Evolutionary conservation across 2,113 vertebrate species (phyloP).

Genomic region (Danionella cerebrum): DNA sequence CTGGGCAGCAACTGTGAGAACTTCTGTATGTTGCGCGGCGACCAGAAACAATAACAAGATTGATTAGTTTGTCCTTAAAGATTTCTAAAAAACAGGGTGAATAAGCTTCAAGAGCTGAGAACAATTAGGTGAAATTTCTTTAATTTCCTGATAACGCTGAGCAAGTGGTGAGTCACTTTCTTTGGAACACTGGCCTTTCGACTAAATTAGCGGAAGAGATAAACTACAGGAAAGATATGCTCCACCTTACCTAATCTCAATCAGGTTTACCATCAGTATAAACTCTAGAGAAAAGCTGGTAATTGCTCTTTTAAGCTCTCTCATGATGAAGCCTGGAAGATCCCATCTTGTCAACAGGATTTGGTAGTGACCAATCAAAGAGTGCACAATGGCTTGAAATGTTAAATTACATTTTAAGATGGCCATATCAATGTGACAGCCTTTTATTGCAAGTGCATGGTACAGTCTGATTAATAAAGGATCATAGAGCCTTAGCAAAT

Average conservation of each 20-base stretch:
- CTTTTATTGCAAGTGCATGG: too few relatives aligned
- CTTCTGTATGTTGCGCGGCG: background rate
- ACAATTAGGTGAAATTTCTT: constrained; percentile 91
- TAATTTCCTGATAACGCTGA: constrained; percentile 92
- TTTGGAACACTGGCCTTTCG: constrained; percentile 89
- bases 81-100: constrained; percentile 39
- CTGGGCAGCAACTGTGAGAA: background rate
- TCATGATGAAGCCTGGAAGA: background rate
- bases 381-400: too few relatives aligned
- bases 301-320: constrained; percentile 12
- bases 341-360: background rate
- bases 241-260: constrained; percentile 91
- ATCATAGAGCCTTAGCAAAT: too few relatives aligned
- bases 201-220: constrained; percentile 91
- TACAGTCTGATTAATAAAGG: too few relatives aligned
- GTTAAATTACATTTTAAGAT: background rate
- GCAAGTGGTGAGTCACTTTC: constrained; percentile 77
- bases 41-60: constrained; percentile 11
- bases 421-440: too few relatives aligned
- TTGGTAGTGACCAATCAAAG: background rate
- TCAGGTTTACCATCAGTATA: constrained; percentile 87
- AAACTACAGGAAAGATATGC: constrained; percentile 89
- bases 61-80: constrained; percentile 6
- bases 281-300: too few relatives aligned
- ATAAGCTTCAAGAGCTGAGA: constrained; percentile 70